phyloP scores from a whole-genome alignment of 2,113 vertebrate species.

The Macquaria ambigua region DNA sequence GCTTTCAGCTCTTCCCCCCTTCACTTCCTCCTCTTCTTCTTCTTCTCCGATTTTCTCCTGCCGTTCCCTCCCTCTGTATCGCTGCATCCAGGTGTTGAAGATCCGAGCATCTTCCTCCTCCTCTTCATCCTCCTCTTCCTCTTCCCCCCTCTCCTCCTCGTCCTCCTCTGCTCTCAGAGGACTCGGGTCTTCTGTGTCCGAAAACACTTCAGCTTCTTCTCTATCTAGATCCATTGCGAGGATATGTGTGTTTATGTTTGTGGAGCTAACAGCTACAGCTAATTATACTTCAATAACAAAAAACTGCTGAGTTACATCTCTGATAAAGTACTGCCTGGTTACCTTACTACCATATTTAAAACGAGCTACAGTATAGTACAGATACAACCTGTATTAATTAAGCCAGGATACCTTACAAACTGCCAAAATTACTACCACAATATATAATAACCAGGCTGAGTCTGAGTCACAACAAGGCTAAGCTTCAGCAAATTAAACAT shows the following conservation, averaged over 20 bases:
- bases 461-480: background rate
- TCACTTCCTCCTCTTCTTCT: background rate
- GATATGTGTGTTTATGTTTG: background rate
- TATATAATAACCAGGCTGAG: background rate
- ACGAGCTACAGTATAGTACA: no score
- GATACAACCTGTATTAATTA: background rate
- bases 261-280: background rate
- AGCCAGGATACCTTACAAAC: no score
- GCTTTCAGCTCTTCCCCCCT: constrained; percentile 59
- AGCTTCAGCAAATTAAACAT: no score
- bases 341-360: accelerated
- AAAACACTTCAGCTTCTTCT: constrained; percentile 56
- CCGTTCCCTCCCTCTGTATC: constrained; percentile 31
- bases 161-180: constrained; percentile 14
- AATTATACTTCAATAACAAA: background rate
- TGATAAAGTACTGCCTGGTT: no score
- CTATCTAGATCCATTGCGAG: constrained; percentile 50
- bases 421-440: no score
- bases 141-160: constrained; percentile 25
- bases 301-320: background rate
- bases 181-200: constrained; percentile 19
- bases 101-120: constrained; percentile 60
- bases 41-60: background rate
- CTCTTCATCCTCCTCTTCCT: constrained; percentile 23
- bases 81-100: constrained; percentile 72